Evolutionary conservation across 2,797 vertebrate genomes (phyloP), one percentile per base, ranked within the genome.

Genomic region (Schizopygopsis pylzovi): DNA sequence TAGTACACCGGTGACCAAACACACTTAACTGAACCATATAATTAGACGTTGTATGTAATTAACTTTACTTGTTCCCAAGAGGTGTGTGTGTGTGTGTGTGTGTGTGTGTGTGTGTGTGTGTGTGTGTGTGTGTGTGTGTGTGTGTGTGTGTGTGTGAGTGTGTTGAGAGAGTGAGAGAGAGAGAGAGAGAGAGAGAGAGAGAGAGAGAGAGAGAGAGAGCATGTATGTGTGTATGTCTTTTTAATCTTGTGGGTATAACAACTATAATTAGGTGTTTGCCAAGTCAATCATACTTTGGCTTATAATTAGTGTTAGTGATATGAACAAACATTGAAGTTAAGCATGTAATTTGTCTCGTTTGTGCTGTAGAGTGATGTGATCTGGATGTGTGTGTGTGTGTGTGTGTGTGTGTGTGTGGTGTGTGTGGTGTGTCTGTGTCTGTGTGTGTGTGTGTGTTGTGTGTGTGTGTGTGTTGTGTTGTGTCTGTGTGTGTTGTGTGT

Each of bases 211-310:
- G 33, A 33, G 3, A 33, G 33, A 33, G 33, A 3, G 33, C 33
- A 33, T 33, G 2, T 33, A 22, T 16, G 33, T 41, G 37, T 20
- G 43, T 45, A 16, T 79, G 43, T 80, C 43, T 80, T 52, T 18
- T 25, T 67, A 49, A 80, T 80, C 43, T 49, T 47, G 43, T 22
- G 61, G 6, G 25, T 33, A 8, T 67, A 10, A 47, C 61, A 67
- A 20, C 6, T 80, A 80, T 80, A 67, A 80, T 81, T 67, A 80
- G 33, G 3, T 28, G 79, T 67, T 81, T 37, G 43, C 61, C 43
- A 81, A 49, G 61, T 39, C 79, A 81, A 81, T 63, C 79, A 49
- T 68, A 52, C 18, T 22, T 47, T 68, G 68, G 18, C 43, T 81
- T 81, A 80, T 67, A 43, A 79, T 67, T 67, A 52, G 18, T 33